Evolutionary conservation across 2,888 invertebrate genomes (phyloP).

Genomic region (Galeruca laticollis): DNA sequence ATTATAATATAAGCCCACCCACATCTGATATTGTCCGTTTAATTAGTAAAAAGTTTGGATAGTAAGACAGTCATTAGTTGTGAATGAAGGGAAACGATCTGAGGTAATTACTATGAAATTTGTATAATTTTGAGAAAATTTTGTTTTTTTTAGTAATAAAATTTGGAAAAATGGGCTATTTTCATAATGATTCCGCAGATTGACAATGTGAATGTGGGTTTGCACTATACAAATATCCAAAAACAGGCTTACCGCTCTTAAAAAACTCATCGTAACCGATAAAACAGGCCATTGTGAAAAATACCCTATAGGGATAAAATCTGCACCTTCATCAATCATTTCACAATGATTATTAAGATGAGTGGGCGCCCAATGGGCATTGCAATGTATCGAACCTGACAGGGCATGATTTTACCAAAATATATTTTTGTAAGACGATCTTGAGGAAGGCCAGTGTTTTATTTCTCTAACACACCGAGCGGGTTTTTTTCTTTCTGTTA

Average conservation of each 20-base stretch:
- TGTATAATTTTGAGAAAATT: too few relatives aligned
- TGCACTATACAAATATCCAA: too few relatives aligned
- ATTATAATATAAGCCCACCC: constrained; percentile 3
- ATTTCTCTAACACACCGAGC: constrained; percentile 31
- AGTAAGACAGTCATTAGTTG: background rate
- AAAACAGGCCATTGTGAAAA: background rate
- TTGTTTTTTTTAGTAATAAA: too few relatives aligned
- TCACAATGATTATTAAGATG: constrained; percentile 32
- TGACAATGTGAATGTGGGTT: too few relatives aligned
- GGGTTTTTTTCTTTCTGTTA: constrained; percentile 11
- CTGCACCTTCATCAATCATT: constrained; percentile 34
- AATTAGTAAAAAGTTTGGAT: background rate
- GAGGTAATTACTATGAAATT: background rate
- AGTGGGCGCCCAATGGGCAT: constrained; percentile 9
- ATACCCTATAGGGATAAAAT: constrained; percentile 13
- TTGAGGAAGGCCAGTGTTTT: constrained; percentile 42
- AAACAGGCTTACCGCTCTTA: too few relatives aligned
- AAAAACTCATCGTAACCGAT: too few relatives aligned
- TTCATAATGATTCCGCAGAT: too few relatives aligned
- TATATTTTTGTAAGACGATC: constrained; percentile 32
- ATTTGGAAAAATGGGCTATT: too few relatives aligned
- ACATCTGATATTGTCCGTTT: background rate
- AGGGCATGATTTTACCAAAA: constrained; percentile 34
- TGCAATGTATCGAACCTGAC: constrained; percentile 35
- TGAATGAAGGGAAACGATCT: background rate